Conservation (phyloP, 2,113 vertebrate genomes). For the Mus pahari region DNA sequence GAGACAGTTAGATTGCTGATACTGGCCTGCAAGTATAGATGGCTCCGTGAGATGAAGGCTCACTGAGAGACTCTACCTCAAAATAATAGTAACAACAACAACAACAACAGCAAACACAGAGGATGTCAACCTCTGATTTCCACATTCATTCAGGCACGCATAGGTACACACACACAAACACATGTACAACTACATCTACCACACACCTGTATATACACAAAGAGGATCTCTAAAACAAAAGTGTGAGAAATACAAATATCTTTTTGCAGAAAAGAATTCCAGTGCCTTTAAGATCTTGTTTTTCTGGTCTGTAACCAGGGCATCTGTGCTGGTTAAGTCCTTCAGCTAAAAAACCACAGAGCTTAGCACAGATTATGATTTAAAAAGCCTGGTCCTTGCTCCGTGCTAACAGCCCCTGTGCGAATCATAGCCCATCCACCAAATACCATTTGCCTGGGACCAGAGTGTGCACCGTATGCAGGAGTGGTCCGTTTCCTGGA, state of each 20-base stretch:
- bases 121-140: background rate
- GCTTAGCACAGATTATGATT: background rate
- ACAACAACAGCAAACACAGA: background rate
- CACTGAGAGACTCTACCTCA: background rate
- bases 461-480: conserved; percentile 47
- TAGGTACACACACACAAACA: background rate
- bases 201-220: background rate
- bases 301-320: background rate
- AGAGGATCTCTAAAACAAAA: background rate
- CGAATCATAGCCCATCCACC: background rate
- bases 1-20: background rate
- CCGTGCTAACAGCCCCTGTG: conserved; percentile 2
- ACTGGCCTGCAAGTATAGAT: background rate
- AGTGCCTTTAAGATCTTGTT: background rate
- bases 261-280: background rate
- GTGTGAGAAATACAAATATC: background rate
- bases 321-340: background rate
- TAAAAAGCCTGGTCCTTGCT: background rate
- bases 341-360: background rate
- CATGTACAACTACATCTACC: background rate
- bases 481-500: conserved; percentile 66
- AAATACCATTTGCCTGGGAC: conserved; percentile 64
- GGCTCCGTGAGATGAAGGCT: background rate
- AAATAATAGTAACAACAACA: background rate
- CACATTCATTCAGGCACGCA: background rate